These are phyloP conservation scores for Sebastes nivosus DNA, from an alignment of 2,797 vertebrate genomes.

Conservation along the genomic window DNA sequence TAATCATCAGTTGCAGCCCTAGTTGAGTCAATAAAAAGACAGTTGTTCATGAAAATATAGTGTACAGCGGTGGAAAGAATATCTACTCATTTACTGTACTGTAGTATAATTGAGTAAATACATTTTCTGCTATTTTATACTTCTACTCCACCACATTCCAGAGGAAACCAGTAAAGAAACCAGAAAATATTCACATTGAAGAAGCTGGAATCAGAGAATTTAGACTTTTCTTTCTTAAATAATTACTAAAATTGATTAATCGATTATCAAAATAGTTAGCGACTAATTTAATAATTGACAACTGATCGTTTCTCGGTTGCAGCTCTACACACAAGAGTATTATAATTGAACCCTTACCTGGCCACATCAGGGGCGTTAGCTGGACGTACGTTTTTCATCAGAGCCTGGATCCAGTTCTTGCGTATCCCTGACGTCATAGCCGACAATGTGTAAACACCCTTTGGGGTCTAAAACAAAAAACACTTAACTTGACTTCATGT, in stretches of 20 bases:
- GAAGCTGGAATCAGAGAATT: too few species aligned
- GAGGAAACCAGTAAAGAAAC: too few species aligned
- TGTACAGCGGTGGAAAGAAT: neutral
- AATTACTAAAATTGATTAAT: too few species aligned
- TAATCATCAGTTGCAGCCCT: too few species aligned
- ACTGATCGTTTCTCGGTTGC: rapidly evolving
- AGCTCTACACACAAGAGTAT: neutral
- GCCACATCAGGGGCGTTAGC: slow-evolving; percentile 69
- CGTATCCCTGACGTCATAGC: slow-evolving; percentile 81
- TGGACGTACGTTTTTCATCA: slow-evolving; percentile 76
- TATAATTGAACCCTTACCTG: slow-evolving; percentile 47
- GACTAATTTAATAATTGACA: too few species aligned
- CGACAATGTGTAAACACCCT: slow-evolving; percentile 67
- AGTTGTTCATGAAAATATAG: neutral
- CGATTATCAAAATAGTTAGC: too few species aligned
- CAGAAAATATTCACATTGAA: too few species aligned
- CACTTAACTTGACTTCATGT: neutral
- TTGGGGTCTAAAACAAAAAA: slow-evolving; percentile 59
- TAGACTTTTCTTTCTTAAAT: too few species aligned
- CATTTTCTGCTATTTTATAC: too few species aligned
- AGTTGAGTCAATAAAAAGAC: neutral
- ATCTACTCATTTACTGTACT: too few species aligned
- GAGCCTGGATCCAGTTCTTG: slow-evolving; percentile 81
- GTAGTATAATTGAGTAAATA: too few species aligned
- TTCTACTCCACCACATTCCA: too few species aligned